These are phyloP conservation scores for Tor tambroides DNA, from an alignment of 2,113 vertebrate species.

Conservation along the genomic window DNA sequence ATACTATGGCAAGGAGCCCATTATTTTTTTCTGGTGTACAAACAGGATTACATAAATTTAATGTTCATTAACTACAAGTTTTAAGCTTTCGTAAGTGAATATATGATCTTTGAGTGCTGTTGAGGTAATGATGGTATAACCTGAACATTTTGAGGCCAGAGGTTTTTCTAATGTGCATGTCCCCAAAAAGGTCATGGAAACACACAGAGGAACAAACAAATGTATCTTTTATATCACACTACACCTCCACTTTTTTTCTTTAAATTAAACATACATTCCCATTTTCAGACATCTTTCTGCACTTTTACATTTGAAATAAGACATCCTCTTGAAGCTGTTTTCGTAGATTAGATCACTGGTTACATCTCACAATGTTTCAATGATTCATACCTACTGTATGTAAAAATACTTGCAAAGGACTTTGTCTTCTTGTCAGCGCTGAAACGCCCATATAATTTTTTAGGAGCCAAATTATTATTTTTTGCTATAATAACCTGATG, in stretches of 20 bases:
- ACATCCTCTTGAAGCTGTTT: not conserved
- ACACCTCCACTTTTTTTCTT: not conserved
- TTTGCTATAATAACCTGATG: not conserved
- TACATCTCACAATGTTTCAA: no score
- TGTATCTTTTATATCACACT: not conserved
- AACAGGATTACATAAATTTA: not conserved
- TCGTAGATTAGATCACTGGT: no score
- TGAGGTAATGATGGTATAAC: not conserved
- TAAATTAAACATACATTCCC: not conserved
- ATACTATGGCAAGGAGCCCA: not conserved
- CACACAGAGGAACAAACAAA: not conserved
- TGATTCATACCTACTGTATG: not conserved
- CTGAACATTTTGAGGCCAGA: not conserved
- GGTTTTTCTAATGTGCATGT: not conserved
- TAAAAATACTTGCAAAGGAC: constrained; percentile 48
- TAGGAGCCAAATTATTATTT: not conserved
- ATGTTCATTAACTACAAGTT: not conserved
- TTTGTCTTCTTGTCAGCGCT: constrained; percentile 64
- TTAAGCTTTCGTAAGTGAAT: not conserved
- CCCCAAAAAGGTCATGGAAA: not conserved
- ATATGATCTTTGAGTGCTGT: not conserved
- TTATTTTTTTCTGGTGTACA: not conserved
- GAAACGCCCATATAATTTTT: constrained; percentile 22
- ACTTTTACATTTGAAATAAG: not conserved
- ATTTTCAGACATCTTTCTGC: not conserved